Percentiles rank a stretch among this genome's conserved stretches.
Conservation (phyloP, 2,797 vertebrate genomes). For the Chelonia mydas region DNA sequence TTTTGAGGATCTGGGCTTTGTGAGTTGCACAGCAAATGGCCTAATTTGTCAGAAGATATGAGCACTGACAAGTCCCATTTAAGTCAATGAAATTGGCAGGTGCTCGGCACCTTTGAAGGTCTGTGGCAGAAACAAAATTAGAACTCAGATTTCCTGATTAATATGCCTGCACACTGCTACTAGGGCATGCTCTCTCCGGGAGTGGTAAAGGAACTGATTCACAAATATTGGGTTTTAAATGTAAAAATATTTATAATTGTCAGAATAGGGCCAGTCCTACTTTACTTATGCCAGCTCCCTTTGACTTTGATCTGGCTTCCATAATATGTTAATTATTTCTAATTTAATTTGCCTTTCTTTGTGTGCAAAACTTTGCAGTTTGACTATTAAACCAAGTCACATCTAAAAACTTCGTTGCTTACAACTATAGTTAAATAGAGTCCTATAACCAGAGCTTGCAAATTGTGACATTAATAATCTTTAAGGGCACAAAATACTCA, state of each 20-base stretch:
- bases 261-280: background rate
- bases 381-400: background rate
- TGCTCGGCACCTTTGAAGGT: background rate
- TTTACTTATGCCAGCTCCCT: background rate
- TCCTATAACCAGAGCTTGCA: background rate
- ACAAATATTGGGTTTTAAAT: background rate
- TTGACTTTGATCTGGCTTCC: background rate
- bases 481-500: background rate
- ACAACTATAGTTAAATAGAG: background rate
- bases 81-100: constrained; percentile 7
- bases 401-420: background rate
- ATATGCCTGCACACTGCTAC: background rate
- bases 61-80: constrained; percentile 8
- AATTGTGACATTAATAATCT: background rate
- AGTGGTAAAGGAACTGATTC: background rate
- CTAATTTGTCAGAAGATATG: constrained; percentile 23
- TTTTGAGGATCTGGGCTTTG: background rate
- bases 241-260: background rate
- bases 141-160: constrained; percentile 36
- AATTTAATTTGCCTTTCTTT: background rate
- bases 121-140: constrained; percentile 7
- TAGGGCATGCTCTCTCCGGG: background rate
- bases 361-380: background rate
- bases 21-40: background rate
- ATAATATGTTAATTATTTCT: background rate